Evolutionary conservation across 2,113 vertebrate species (phyloP).

Genomic region (Gambusia affinis): DNA sequence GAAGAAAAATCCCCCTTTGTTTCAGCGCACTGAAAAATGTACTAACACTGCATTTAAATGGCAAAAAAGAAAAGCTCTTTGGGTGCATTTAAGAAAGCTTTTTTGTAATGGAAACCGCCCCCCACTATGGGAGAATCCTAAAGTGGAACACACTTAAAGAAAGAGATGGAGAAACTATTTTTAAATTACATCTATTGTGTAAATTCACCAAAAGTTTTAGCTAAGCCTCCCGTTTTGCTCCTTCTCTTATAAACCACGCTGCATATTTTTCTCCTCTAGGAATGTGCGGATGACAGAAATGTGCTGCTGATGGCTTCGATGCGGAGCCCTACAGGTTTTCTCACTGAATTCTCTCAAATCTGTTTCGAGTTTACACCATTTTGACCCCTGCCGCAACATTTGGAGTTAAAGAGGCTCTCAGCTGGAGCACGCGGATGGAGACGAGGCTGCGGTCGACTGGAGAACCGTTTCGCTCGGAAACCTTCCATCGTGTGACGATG

Average conservation of each 20-base stretch:
- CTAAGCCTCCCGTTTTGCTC: not conserved
- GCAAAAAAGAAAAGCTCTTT: conserved; percentile 43
- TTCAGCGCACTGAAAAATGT: conserved; percentile 9
- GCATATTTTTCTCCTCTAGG: conserved; percentile 19
- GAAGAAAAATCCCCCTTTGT: not conserved
- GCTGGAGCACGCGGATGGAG: too few species aligned
- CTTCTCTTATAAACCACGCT: conserved; percentile 25
- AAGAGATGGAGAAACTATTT: conserved; percentile 17
- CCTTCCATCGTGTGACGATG: too few species aligned
- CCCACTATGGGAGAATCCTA: conserved; percentile 4
- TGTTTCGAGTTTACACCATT: not conserved
- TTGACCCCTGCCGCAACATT: not conserved
- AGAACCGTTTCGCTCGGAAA: too few species aligned
- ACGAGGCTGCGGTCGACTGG: too few species aligned
- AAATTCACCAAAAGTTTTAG: conserved; percentile 14
- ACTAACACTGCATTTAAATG: conserved; percentile 22
- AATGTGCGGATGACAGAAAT: conserved; percentile 22
- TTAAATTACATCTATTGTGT: conserved; percentile 8
- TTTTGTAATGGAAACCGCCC: conserved; percentile 25
- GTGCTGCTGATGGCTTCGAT: too few species aligned
- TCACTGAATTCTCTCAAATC: conserved; percentile 4
- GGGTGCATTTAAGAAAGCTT: conserved; percentile 31
- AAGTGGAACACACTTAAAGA: conserved; percentile 27
- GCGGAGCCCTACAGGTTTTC: conserved; percentile 13
- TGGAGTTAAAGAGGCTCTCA: too few species aligned